Evolutionary conservation across 2,888 invertebrate species (phyloP).

Genomic region (Rotaria macrura): DNA sequence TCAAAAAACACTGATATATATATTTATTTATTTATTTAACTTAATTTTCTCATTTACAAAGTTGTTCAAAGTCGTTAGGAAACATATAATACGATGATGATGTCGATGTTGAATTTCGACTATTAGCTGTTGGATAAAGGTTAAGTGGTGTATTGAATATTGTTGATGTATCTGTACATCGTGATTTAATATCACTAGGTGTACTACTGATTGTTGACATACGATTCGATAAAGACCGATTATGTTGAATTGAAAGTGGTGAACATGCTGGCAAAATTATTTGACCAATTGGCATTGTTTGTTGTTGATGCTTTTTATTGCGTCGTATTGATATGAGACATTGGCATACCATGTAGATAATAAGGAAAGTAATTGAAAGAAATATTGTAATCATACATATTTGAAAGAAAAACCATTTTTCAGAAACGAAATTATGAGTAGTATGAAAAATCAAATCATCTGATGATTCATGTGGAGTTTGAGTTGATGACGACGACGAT

Average conservation of each 20-base stretch:
- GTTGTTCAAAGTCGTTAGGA: background rate
- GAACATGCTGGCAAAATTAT: background rate
- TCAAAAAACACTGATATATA: background rate
- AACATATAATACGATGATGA: background rate
- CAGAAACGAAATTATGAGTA: background rate
- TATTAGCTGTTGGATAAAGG: background rate
- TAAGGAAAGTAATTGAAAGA: background rate
- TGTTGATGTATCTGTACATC: background rate
- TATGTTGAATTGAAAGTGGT: background rate
- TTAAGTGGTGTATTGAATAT: background rate
- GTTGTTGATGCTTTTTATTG: background rate
- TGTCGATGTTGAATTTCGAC: background rate
- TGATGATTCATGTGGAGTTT: background rate
- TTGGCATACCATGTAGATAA: background rate
- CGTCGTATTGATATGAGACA: background rate
- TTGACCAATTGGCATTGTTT: background rate
- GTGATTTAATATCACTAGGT: background rate
- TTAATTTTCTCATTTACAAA: background rate
- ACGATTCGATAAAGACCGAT: background rate
- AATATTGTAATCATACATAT: background rate
- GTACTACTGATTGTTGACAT: background rate
- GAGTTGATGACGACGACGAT: background rate
- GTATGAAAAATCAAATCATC: background rate
- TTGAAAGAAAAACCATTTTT: background rate
- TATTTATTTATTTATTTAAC: background rate